A percentile compares a stretch with the other conserved stretches of the same genome.
Conservation (phyloP, 1,140 invertebrate genomes). For the Marisa cornuarietis region DNA sequence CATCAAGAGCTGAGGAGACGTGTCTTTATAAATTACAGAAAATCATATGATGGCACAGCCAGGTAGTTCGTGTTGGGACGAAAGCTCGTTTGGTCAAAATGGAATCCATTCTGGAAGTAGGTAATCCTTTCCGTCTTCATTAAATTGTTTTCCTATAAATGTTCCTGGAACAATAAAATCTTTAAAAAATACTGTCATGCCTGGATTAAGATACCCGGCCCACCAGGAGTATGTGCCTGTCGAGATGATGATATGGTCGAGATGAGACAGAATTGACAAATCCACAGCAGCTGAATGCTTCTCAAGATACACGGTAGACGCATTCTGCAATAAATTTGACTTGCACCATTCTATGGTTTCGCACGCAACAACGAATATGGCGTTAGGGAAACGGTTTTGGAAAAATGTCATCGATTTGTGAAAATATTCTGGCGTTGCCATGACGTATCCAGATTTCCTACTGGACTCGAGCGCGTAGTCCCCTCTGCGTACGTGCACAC, state of each 20-base stretch:
- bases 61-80: not conserved
- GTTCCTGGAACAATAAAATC: slow-evolving; percentile 27
- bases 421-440: slow-evolving; percentile 31
- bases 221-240: slow-evolving; percentile 51
- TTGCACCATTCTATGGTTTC: slow-evolving; percentile 40
- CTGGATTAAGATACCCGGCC: slow-evolving; percentile 43
- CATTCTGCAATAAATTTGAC: slow-evolving; percentile 1
- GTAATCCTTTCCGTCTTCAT: slow-evolving; percentile 13
- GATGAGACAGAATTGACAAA: slow-evolving; percentile 33
- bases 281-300: slow-evolving; percentile 44
- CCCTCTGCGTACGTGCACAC: slow-evolving; percentile 47
- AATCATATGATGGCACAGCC: no score
- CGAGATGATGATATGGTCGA: slow-evolving; percentile 46
- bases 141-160: slow-evolving; percentile 1
- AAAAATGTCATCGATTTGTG: slow-evolving; percentile 38
- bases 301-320: slow-evolving; percentile 18
- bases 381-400: slow-evolving; percentile 18
- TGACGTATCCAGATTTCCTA: slow-evolving; percentile 27
- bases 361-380: slow-evolving; percentile 39
- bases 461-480: slow-evolving; percentile 31
- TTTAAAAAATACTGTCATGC: slow-evolving; percentile 41
- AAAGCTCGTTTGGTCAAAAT: not conserved
- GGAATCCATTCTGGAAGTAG: slow-evolving; percentile 19
- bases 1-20: no score
- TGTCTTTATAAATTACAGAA: no score